Evolutionary conservation across 1,140 invertebrate genomes (phyloP), one percentile per base, ranked within the genome.

Genomic region (Danaus melanippus): DNA sequence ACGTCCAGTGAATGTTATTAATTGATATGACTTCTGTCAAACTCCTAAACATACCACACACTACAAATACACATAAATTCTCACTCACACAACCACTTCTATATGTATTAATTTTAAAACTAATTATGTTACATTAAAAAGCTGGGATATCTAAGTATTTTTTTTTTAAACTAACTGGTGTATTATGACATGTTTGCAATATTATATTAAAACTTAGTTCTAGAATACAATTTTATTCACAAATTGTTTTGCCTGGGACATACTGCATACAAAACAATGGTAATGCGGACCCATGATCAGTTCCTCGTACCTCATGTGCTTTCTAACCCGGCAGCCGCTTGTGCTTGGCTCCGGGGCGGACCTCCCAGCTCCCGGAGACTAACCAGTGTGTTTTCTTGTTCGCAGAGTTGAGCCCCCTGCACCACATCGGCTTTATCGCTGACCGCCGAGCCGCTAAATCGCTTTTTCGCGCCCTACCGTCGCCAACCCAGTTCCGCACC

Each of bases 351-450:
- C 80, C 78, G 80, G 79, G 72, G 74, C 69, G 49, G 42, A 54
- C 58, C 50, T 65, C 71, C 76, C 74, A 69, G 74, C 51, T 67
- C 73, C 77, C 75, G 70, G 77, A 82, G 74, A 86, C 65, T 86
- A 86, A 85, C 79, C 77, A 71, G 72, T 87, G 79, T 87, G 85
- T 87, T 88, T 87, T 87, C 82, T 88, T 88, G 84, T 88, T 86
- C 82, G 79, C 85, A 87, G 84, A 88, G 76, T 84, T 86, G 82
- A 82, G 76, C 74, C 80, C 82, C 76, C 21, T 32, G 76, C 83
- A 84, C 72, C 79, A 74, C 74, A 79, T 76, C 84, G 81, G 82
- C 84, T 87, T 84, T 76, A 76, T 85, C 85, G 80, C 80, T 81
- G 81, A 77, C 81, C 85, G 76, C 82, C 85, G 84, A 81, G 81